These are phyloP conservation scores for Sandelia bainsii DNA, from an alignment of 2,797 vertebrate species.

Conservation along the genomic window DNA sequence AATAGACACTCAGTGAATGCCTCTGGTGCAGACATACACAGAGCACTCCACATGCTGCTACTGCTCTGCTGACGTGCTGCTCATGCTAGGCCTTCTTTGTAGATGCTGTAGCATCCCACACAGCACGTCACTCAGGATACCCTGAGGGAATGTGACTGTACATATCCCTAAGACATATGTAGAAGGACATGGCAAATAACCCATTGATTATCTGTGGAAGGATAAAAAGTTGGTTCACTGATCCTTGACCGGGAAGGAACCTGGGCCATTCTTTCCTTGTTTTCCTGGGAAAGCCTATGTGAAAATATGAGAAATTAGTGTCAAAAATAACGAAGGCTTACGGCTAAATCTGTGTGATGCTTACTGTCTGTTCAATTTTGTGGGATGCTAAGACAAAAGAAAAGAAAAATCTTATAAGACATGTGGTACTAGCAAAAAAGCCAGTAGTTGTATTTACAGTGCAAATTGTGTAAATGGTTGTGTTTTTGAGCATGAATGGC, in stretches of 20 bases:
- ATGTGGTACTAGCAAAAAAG: neutral
- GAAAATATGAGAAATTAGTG: constrained; percentile 18
- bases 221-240: constrained; percentile 45
- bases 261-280: constrained; percentile 25
- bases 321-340: constrained; percentile 18
- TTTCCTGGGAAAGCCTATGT: constrained; percentile 17
- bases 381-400: neutral
- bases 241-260: constrained; percentile 47
- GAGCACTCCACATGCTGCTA: too few relatives aligned
- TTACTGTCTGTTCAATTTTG: constrained; percentile 2
- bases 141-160: constrained; percentile 20
- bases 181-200: constrained; percentile 50
- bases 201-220: constrained; percentile 50
- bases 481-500: neutral
- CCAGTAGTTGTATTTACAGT: neutral
- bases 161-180: constrained; percentile 15
- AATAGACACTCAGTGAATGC: too few relatives aligned
- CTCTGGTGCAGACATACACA: too few relatives aligned
- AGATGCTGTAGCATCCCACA: constrained; percentile 1
- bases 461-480: constrained; percentile 1
- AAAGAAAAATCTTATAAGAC: neutral
- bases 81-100: too few relatives aligned
- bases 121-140: constrained; percentile 24
- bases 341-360: constrained; percentile 10
- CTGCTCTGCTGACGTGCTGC: too few relatives aligned